Percentiles rank a stretch among this genome's conserved stretches.
Conservation (phyloP, 2,888 invertebrate genomes). For the Cosmia pyralina region DNA sequence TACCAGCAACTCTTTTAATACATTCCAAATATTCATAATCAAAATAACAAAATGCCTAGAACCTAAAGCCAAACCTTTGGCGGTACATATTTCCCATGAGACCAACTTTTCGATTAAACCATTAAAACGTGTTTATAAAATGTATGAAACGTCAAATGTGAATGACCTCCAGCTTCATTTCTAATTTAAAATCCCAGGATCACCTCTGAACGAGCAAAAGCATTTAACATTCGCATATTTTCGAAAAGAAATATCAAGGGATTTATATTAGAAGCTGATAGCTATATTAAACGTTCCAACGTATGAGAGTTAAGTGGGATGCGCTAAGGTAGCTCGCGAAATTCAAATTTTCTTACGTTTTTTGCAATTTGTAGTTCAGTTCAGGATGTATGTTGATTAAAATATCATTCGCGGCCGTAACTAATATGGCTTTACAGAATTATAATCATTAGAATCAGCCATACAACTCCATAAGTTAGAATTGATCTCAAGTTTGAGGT, state of each 20-base stretch:
- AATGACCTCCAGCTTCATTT: conserved; percentile 36
- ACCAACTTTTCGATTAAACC: conserved; percentile 45
- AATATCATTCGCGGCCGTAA: no score
- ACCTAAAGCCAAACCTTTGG: conserved; percentile 19
- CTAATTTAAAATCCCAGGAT: conserved; percentile 28
- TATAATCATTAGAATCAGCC: no score
- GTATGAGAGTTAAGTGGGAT: conserved; percentile 13
- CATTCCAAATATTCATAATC: conserved; percentile 17
- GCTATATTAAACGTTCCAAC: conserved; percentile 6
- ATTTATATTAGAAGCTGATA: conserved; percentile 32
- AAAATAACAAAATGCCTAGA: conserved; percentile 9
- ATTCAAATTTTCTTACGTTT: no score
- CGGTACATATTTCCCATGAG: conserved; percentile 42
- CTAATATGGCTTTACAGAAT: no score
- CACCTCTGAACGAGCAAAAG: conserved; percentile 19
- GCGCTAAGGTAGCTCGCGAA: no score
- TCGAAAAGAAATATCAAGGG: conserved; percentile 40
- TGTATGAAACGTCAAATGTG: conserved; percentile 37
- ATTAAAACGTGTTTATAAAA: conserved; percentile 36
- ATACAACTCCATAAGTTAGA: no score
- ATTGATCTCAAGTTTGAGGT: no score
- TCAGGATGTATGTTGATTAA: no score
- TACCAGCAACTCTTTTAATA: conserved; percentile 6
- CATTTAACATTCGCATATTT: conserved; percentile 51
- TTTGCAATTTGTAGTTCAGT: no score